Evolutionary conservation across 2,113 vertebrate genomes (phyloP).

Genomic region (Neogobius melanostomus): DNA sequence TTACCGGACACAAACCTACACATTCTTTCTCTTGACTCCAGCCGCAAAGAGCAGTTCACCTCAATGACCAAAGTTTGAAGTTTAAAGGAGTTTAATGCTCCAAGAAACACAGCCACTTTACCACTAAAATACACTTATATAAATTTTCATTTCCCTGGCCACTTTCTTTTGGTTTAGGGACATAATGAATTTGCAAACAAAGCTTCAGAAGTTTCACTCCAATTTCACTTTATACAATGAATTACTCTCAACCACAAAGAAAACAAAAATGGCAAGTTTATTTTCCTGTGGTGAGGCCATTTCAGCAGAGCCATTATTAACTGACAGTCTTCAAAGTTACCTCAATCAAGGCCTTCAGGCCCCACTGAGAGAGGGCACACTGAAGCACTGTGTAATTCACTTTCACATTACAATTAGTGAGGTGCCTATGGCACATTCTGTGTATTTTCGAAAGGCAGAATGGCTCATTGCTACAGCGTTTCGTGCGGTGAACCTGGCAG

Average conservation of each 20-base stretch:
- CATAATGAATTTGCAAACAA: slow-evolving; percentile 77
- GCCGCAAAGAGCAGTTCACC: slow-evolving; percentile 60
- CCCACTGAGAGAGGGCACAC: slow-evolving; percentile 43
- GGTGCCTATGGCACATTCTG: slow-evolving; percentile 19
- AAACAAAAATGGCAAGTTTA: slow-evolving; percentile 74
- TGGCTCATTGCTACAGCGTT: slow-evolving; percentile 10
- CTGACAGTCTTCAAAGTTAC: slow-evolving; percentile 66
- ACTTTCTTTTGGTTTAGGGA: slow-evolving; percentile 63
- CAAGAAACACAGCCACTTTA: slow-evolving; percentile 68
- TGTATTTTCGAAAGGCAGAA: slow-evolving; percentile 30
- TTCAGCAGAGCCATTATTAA: slow-evolving; percentile 71
- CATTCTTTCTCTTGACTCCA: slow-evolving; percentile 44
- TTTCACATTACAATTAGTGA: slow-evolving; percentile 38
- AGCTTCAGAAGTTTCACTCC: slow-evolving; percentile 53
- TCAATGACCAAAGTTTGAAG: slow-evolving; percentile 59
- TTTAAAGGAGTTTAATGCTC: slow-evolving; percentile 40
- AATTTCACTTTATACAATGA: slow-evolving; percentile 68
- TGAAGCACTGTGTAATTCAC: slow-evolving; percentile 29
- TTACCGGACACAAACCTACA: slow-evolving; percentile 58
- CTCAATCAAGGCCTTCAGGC: slow-evolving; percentile 56
- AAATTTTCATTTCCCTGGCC: slow-evolving; percentile 74
- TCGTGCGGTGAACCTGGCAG: slow-evolving; percentile 14
- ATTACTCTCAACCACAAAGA: slow-evolving; percentile 70
- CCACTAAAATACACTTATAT: slow-evolving; percentile 76
- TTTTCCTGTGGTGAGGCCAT: slow-evolving; percentile 69